A percentile compares a stretch with the other conserved stretches of the same genome.
These are phyloP conservation scores for Eueides isabella DNA, from an alignment of 1,140 invertebrate species.

Conservation along the genomic window DNA sequence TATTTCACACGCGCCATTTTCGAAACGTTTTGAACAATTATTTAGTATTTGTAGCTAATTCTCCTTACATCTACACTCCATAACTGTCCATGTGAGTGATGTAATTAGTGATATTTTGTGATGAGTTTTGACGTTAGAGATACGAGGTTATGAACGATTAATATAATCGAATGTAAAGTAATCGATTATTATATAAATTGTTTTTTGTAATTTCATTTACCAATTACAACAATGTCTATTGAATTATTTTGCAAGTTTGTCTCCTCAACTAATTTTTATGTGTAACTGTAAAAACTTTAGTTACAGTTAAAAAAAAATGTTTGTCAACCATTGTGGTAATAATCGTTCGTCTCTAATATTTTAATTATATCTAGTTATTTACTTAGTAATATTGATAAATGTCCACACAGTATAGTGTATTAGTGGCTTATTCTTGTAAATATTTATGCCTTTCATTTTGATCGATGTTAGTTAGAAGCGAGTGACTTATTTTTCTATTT, in stretches of 20 bases:
- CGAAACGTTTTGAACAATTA: too few species aligned
- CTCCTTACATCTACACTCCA: too few species aligned
- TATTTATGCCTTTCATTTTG: slow-evolving; percentile 14
- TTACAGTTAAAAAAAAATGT: background rate
- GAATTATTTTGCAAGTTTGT: background rate
- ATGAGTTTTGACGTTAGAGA: slow-evolving; percentile 22
- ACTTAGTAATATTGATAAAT: background rate
- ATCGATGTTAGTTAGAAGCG: slow-evolving; percentile 25
- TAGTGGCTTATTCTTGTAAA: slow-evolving; percentile 30
- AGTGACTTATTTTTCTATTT: slow-evolving; percentile 58
- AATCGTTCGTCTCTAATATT: slow-evolving; percentile 2
- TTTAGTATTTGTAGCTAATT: too few species aligned
- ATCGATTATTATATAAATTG: slow-evolving; percentile 8
- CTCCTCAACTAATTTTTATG: background rate
- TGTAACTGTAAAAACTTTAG: background rate
- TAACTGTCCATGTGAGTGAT: too few species aligned
- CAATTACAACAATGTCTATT: background rate
- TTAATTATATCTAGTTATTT: background rate
- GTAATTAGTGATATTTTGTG: slow-evolving; percentile 29
- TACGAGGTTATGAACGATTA: background rate
- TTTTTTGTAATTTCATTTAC: background rate
- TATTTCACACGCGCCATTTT: too few species aligned
- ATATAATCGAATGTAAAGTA: background rate
- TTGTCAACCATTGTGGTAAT: background rate
- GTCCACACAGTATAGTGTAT: slow-evolving; percentile 7